Evolutionary conservation across 1,140 invertebrate genomes (phyloP).

Genomic region (Doryteuthis pealeii): DNA sequence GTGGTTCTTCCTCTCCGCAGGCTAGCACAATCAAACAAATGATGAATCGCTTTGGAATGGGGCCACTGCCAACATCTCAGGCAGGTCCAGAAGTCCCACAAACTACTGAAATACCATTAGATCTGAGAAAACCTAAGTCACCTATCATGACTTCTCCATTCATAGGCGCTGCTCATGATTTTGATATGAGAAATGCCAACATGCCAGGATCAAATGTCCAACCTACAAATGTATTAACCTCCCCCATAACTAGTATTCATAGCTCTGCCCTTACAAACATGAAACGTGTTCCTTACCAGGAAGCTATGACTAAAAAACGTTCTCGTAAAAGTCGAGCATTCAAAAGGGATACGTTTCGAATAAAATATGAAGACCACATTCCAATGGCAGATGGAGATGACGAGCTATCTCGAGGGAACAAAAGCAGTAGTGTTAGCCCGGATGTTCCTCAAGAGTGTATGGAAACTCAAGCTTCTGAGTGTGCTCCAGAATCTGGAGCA

Average conservation of each 20-base stretch:
- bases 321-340: conserved; percentile 78
- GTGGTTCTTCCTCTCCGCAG: conserved; percentile 33
- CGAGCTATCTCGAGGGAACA: conserved; percentile 2
- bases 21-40: conserved; percentile 30
- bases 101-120: conserved; percentile 38
- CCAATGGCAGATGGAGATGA: conserved; percentile 32
- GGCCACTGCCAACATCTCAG: conserved; percentile 13
- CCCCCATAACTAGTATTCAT: neutral
- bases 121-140: conserved; percentile 45
- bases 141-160: conserved; percentile 21
- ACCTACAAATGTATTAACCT: neutral
- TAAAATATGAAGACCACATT: conserved; percentile 60
- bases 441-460: conserved; percentile 7
- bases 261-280: conserved; percentile 9
- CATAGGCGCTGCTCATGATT: conserved; percentile 19
- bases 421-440: conserved; percentile 16
- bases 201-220: neutral
- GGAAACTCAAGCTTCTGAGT: conserved; percentile 17
- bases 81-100: neutral
- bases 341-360: conserved; percentile 69
- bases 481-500: conserved; percentile 6
- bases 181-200: conserved; percentile 6
- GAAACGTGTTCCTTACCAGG: conserved; percentile 31
- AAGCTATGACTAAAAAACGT: conserved; percentile 62
- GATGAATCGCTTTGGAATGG: conserved; percentile 32